A percentile compares a stretch with the other conserved stretches of the same genome.
phyloP scores from a whole-genome alignment of 2,797 vertebrate genomes.

The Gallinago solitaria region DNA sequence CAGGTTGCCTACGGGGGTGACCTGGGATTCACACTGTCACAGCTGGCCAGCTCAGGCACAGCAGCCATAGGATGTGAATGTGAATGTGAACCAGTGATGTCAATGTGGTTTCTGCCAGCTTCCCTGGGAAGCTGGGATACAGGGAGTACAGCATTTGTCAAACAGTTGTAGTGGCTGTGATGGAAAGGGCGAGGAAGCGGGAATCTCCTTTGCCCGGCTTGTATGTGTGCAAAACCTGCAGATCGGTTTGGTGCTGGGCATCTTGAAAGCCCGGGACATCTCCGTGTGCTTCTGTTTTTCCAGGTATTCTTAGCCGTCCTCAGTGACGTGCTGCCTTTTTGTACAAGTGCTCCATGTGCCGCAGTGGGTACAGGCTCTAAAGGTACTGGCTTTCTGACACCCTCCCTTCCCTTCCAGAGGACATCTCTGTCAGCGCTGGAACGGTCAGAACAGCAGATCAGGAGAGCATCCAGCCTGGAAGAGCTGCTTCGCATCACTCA shows the following conservation, averaged over 20 bases:
- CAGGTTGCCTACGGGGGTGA: neutral
- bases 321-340: neutral
- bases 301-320: neutral
- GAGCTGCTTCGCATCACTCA: conserved; percentile 90
- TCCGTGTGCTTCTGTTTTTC: neutral
- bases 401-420: conserved; percentile 29
- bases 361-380: neutral
- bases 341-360: neutral
- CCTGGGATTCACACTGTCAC: neutral
- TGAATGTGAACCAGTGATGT: neutral
- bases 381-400: neutral
- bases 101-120: neutral
- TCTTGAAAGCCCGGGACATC: neutral
- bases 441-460: conserved; percentile 85
- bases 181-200: neutral
- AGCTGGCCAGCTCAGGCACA: neutral
- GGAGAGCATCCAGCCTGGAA: conserved; percentile 90
- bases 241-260: fast-evolving
- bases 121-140: neutral
- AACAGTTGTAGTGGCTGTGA: neutral
- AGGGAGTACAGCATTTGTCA: neutral
- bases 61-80: neutral
- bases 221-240: neutral
- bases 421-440: conserved; percentile 80
- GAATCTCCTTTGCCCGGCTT: neutral